phyloP scores from a whole-genome alignment of 2,113 vertebrate species.

The Ondatra zibethicus region DNA sequence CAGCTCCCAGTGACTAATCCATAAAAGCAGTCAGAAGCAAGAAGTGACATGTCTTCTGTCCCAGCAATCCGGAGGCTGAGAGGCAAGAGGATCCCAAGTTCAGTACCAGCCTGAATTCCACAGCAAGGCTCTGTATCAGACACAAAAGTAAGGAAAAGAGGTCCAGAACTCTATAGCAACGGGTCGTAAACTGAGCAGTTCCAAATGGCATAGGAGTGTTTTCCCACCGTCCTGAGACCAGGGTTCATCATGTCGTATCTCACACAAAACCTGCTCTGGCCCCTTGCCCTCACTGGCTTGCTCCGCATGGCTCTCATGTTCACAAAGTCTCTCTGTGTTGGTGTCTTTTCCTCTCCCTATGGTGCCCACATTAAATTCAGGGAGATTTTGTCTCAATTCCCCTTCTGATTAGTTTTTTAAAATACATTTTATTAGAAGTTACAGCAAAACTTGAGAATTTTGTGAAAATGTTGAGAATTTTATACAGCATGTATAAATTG shows the following conservation, averaged over 20 bases:
- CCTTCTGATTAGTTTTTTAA: background rate
- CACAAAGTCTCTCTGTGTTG: background rate
- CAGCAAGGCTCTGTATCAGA: background rate
- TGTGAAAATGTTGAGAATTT: background rate
- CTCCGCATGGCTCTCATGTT: fast-evolving
- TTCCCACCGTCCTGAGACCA: background rate
- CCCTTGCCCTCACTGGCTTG: background rate
- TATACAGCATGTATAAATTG: no score
- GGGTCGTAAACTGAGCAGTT: background rate
- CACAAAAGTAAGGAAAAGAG: background rate
- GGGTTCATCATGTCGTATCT: no score
- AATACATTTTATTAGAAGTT: background rate
- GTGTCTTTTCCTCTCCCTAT: background rate
- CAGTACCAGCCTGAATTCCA: background rate
- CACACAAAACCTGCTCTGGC: background rate
- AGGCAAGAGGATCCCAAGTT: background rate
- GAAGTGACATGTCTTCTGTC: background rate
- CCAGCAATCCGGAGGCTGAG: background rate
- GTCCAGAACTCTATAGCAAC: background rate
- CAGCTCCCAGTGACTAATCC: background rate
- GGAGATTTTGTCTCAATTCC: background rate
- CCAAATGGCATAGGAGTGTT: background rate
- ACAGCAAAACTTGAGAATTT: background rate
- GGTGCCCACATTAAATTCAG: background rate
- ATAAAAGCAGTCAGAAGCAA: background rate